Conservation (phyloP, 2,113 vertebrate genomes). For the Ginglymostoma cirratum region DNA sequence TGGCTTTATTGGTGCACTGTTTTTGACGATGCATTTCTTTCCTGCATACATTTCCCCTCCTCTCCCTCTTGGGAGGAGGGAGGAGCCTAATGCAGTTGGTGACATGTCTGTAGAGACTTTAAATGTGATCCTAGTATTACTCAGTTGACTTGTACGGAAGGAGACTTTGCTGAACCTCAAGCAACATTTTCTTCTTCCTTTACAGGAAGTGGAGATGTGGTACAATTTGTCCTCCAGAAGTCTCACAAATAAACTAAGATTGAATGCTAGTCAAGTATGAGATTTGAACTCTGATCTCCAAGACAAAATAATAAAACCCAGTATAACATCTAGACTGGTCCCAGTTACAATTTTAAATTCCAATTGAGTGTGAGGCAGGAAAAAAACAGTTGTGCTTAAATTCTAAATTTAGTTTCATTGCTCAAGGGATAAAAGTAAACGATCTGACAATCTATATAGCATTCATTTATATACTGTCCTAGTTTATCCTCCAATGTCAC, state of each 20-base stretch:
- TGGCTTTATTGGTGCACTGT: too few relatives aligned
- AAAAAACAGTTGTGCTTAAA: background rate
- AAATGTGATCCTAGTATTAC: too few relatives aligned
- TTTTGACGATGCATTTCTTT: background rate
- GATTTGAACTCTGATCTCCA: background rate
- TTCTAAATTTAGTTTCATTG: slow-evolving; percentile 27
- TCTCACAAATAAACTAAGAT: background rate
- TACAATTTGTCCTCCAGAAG: background rate
- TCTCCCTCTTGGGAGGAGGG: background rate
- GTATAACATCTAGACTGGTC: background rate
- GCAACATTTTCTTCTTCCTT: background rate
- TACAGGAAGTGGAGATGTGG: background rate
- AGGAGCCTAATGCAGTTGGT: background rate
- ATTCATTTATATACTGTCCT: background rate
- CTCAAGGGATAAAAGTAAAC: background rate
- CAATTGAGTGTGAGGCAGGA: background rate
- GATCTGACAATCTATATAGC: background rate
- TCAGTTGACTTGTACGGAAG: background rate
- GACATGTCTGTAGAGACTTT: background rate
- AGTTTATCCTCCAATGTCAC: background rate
- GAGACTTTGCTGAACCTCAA: background rate
- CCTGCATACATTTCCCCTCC: background rate
- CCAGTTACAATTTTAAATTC: slow-evolving; percentile 30
- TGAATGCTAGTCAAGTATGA: background rate
- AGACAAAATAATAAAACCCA: background rate